phyloP scores from a whole-genome alignment of 2,797 vertebrate genomes.

The Intellagama lesueurii region DNA sequence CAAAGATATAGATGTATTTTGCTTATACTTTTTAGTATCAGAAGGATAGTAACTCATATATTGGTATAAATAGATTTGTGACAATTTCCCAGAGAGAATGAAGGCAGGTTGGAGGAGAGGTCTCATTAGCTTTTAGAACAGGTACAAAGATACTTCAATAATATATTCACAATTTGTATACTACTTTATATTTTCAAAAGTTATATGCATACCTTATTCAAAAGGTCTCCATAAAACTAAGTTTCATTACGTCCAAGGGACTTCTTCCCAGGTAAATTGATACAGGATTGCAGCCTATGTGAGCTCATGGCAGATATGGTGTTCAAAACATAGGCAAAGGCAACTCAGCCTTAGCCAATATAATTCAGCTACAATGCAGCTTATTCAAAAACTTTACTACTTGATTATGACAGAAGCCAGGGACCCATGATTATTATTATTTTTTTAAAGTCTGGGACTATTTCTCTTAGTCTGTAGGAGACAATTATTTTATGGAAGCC shows the following conservation, averaged over 20 bases:
- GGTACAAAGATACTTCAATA: not conserved
- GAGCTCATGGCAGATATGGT: not conserved
- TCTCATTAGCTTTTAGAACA: not conserved
- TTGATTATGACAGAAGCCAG: constrained; percentile 10
- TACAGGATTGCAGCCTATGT: not conserved
- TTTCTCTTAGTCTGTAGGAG: not conserved
- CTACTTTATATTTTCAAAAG: not conserved
- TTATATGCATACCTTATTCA: not conserved
- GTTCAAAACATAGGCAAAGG: not conserved
- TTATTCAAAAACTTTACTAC: not conserved
- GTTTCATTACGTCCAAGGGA: not conserved
- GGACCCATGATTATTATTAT: not conserved
- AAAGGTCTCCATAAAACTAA: not conserved
- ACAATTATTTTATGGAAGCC: not conserved
- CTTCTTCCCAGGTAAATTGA: not conserved
- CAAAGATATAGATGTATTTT: too few species aligned
- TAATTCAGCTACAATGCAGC: not conserved
- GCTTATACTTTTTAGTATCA: too few species aligned
- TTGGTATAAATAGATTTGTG: too few species aligned
- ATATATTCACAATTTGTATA: not conserved
- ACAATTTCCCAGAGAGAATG: too few species aligned
- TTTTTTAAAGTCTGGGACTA: constrained; percentile 26
- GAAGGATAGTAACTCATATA: too few species aligned
- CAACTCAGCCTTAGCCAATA: constrained; percentile 22
- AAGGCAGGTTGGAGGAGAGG: not conserved